Base-by-base conservation (phyloP, 1,140 invertebrate species). In the Tribolium castaneum region DNA sequence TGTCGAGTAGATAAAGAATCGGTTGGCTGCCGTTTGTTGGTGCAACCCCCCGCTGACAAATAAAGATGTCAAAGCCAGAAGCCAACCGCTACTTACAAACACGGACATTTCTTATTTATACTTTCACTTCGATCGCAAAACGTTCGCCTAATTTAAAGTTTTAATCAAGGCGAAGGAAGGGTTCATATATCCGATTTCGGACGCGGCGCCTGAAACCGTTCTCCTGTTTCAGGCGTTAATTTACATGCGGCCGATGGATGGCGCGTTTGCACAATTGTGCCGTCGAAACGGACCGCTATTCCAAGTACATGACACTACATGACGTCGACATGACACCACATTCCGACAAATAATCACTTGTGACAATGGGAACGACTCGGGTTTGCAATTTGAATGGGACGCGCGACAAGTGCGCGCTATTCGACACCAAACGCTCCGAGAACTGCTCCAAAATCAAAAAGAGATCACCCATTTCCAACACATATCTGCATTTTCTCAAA, bases 1-100 rank as follows among this genome's bases (percentile, higher is more conserved):
- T 72, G 70, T 52, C 50, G 71, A 22, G 22, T 16, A 73, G 74
- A 76, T 76, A 76, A 76, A 76, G 74, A 76, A 76, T 76, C 39
- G 39, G 39, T 45, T 50, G n/a, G 56, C 74, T 76, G 54, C 39
- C 74, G 56, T 76, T 76, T 76, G 74, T 76, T 62, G 54, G 56
- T 51, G 74, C 54, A 62, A 76, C 74, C 74, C 56, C 74, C 74
- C 49, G 74, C 74, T 76, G 74, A 76, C 74, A 52, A 66, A 76
- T 76, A 76, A 76, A 76, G 74, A 76, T 76, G 74, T 76, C 74
- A 76, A 62, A 76, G 74, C 9, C 74, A 76, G 74, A 30, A 76
- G 54, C 74, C 25, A 39, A 50, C 14, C 30, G 59, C 59, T 66
- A 66, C 59, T 66, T 66, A 66, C 59, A 7, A 6, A 9, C 59